Conservation (phyloP, 2,888 invertebrate species). For the Strigamia maritima region DNA sequence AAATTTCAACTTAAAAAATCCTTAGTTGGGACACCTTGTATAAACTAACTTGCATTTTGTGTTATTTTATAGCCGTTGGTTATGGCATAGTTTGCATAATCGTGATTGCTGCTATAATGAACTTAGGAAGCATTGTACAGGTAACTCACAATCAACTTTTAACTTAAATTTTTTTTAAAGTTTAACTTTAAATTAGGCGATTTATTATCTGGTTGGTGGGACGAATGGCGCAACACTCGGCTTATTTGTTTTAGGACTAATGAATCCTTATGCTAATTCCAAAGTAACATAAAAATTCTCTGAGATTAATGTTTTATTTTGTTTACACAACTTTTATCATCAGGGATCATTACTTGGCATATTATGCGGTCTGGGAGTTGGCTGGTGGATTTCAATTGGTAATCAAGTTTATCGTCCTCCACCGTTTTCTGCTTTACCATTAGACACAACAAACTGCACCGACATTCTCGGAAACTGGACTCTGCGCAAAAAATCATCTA, state of each 20-base stretch:
- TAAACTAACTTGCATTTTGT: too few species aligned
- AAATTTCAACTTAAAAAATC: too few species aligned
- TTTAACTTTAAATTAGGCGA: neutral
- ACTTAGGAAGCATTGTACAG: constrained; percentile 31
- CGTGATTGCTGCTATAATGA: constrained; percentile 17
- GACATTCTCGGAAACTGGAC: constrained; percentile 23
- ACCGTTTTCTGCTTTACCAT: neutral
- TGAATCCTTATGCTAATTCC: constrained; percentile 29
- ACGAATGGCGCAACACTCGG: constrained; percentile 26
- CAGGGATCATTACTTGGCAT: neutral
- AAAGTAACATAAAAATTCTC: neutral
- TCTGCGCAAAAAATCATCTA: neutral
- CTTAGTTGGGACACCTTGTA: too few species aligned
- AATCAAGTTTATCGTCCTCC: constrained; percentile 10
- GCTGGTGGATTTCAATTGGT: constrained; percentile 6
- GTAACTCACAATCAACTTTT: neutral
- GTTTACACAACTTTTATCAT: neutral
- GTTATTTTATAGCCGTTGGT: neutral
- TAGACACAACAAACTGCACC: neutral
- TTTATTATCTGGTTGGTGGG: constrained; percentile 17
- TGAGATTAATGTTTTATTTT: neutral
- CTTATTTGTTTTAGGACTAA: constrained; percentile 16
- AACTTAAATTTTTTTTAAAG: neutral
- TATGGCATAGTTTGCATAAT: constrained; percentile 15
- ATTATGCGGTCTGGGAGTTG: neutral